Evolutionary conservation across 2,888 invertebrate species (phyloP), one percentile per base, ranked within the genome.

Genomic region (Pyrochroa serraticornis): DNA sequence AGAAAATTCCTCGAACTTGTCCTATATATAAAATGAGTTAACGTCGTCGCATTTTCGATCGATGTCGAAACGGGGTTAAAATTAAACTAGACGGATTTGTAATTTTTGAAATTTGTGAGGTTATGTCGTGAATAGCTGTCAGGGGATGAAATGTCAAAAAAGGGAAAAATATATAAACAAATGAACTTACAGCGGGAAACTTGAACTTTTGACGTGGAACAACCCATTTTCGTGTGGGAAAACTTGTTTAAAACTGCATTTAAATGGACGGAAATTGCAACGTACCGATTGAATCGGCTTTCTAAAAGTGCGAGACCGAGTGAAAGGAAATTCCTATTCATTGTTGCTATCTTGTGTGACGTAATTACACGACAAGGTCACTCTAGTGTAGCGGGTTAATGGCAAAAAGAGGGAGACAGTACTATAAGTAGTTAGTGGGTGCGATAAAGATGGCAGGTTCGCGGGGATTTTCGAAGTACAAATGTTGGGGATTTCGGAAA

Each of bases 161-260:
- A n/a, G n/a, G n/a, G n/a, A n/a, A 7, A n/a, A 43, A 43, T n/a
- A 5, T 2, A 14, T 30, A 43, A 10, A n/a, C 43, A 12, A 57
- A 22, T 22, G 22, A 22, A 5, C 57, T 57, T 46, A 57, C 57
- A 50, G 37, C 57, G 46, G 31, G 57, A 57, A 51, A 57, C 42
- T 57, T 46, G 34, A 32, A 57, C 57, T 51, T 57, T 57, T 5
- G 57, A 57, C 14, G 57, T 51, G 22, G 57, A 50, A 44, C 57
- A 57, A n/a, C 57, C 57, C 57, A 57, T 57, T 36, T 9, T 45
- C 13, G 36, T 31, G 43, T 39, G 39, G 3, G 9, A 8, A 10
- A 39, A 39, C n/a, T 39, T n/a, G 14, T 3, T 35, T 35, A 35
- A 35, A 2, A 6, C 3, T n/a, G n/a, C n/a, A 35, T 35, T 9